Base-by-base conservation (phyloP, 2,888 invertebrate species). In the Scaptomyza parva region DNA sequence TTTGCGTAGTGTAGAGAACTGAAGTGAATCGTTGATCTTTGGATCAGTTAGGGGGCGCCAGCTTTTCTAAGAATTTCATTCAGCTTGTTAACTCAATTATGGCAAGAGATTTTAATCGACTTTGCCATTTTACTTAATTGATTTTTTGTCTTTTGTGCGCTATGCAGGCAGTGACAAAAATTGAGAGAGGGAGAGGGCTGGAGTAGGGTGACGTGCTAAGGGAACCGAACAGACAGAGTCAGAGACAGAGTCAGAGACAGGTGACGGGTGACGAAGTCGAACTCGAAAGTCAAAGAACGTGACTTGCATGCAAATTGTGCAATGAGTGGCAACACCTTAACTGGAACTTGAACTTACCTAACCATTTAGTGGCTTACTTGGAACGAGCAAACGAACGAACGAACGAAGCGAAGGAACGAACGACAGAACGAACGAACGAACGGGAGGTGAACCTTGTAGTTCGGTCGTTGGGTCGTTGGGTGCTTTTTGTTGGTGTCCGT, bases 291-390 rank as follows among this genome's bases (percentile, higher is more conserved):
- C 73, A 20, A 55, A 47, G 66, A 75, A 81, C 81, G 81, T 83
- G 81, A 83, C 80, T 58, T 80, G 76, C 59, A 83, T 83, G 80
- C 76, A 78, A 82, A 83, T 82, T 78, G 78, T 66, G 62, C 70
- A 62, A 60, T 66, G 76, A 50, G 60, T 58, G 40, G 51, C 63
- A 70, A 57, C 57, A 57, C 26, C 60, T 70, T 33, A 52, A 65
- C 54, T 64, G 73, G 28, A 73, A 73, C 69, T 57, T 69, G 65
- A 69, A 61, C 63, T 55, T 61, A 59, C 64, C 58, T 51, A 39
- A 54, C 53, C 39, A 39, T 30, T 20, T 17, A 47, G 37, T 24
- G 43, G 40, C 14, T 37, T 47, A 40, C 40, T 24, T 12, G 18
- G 18, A 17, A 18, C 18, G 20, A 2, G 26, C 28, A 28, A 51